Conservation (phyloP, 2,113 vertebrate genomes). For the Cynocephalus volans region DNA sequence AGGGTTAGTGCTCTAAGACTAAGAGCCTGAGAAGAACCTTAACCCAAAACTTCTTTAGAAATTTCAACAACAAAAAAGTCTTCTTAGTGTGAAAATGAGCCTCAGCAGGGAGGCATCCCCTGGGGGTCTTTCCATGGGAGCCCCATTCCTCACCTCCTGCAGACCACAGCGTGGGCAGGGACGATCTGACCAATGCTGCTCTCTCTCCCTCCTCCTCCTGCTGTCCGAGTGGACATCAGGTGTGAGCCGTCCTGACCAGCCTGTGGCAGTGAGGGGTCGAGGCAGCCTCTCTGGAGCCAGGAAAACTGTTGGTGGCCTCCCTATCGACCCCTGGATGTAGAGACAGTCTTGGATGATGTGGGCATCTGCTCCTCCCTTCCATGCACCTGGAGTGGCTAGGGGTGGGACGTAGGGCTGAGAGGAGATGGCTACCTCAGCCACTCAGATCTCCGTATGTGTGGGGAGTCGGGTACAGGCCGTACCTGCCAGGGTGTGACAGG, state of each 20-base stretch:
- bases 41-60: not conserved
- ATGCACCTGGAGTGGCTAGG: not conserved
- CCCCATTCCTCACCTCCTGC: not conserved
- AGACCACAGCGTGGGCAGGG: not conserved
- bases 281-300: not conserved
- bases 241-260: not conserved
- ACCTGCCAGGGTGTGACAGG: not conserved
- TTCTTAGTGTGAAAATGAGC: not conserved
- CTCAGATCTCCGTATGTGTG: no score
- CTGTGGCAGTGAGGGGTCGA: not conserved
- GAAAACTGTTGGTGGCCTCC: not conserved
- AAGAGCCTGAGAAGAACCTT: not conserved
- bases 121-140: not conserved
- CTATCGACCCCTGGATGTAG: not conserved
- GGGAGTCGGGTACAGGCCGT: no score
- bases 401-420: not conserved
- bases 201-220: not conserved
- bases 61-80: not conserved
- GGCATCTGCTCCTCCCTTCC: not conserved
- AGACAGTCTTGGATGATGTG: not conserved
- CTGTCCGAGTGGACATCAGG: rapidly evolving
- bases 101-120: no score
- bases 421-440: not conserved
- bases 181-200: rapidly evolving
- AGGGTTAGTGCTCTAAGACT: not conserved